phyloP scores from a whole-genome alignment of 2,797 vertebrate genomes.

The Diplodus puntazzo region DNA sequence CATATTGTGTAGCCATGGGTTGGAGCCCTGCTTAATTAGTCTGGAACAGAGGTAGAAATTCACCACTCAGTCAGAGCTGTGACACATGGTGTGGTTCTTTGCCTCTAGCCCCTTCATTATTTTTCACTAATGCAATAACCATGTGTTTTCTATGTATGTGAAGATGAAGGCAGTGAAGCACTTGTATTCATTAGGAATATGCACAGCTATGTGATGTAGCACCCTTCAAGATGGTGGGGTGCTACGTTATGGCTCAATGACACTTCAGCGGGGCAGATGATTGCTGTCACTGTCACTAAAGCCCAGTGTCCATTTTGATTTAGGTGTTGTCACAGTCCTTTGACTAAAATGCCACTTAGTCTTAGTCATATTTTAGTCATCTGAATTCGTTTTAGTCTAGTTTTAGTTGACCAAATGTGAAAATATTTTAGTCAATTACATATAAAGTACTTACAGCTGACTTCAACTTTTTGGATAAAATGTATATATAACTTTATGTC shows the following conservation, averaged over 20 bases:
- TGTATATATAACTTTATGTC: too few species aligned
- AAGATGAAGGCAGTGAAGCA: background rate
- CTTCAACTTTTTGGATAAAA: too few species aligned
- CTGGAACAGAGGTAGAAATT: conserved; percentile 13
- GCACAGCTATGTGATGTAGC: background rate
- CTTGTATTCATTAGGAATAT: background rate
- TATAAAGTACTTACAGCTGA: too few species aligned
- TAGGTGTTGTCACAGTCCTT: too few species aligned
- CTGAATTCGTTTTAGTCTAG: too few species aligned
- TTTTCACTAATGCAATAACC: conserved; percentile 19
- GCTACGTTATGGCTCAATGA: conserved; percentile 10
- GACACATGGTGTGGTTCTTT: conserved; percentile 2
- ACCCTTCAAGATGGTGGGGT: background rate
- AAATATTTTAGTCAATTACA: too few species aligned
- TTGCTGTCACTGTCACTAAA: conserved; percentile 4
- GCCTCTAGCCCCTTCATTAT: conserved; percentile 11
- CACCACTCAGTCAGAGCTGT: conserved; percentile 12
- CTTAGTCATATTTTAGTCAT: too few species aligned
- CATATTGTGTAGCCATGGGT: too few species aligned
- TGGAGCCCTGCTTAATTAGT: conserved; percentile 6
- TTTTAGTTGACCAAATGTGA: too few species aligned
- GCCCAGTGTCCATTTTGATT: background rate
- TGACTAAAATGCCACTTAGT: too few species aligned
- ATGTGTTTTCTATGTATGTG: background rate
- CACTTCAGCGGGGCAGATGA: conserved; percentile 10